phyloP scores from a whole-genome alignment of 2,888 invertebrate genomes.

The Lapara coniferarum region DNA sequence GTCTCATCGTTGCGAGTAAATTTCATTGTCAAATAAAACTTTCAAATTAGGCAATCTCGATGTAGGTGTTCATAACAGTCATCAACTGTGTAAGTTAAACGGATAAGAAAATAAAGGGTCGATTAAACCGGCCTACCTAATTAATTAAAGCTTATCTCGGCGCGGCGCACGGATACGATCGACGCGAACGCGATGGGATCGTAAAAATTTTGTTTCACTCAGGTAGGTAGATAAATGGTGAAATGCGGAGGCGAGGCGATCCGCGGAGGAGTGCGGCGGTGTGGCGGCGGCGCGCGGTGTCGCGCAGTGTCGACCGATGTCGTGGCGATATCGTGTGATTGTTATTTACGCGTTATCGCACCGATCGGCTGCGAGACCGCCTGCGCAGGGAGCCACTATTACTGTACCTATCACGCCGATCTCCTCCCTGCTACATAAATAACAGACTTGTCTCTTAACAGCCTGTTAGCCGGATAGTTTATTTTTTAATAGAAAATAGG shows the following conservation, averaged over 20 bases:
- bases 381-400: slow-evolving; percentile 48
- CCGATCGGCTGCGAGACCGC: slow-evolving; percentile 53
- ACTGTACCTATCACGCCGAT: slow-evolving; percentile 52
- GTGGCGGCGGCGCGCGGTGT: slow-evolving; percentile 36
- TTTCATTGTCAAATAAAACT: slow-evolving; percentile 42
- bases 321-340: slow-evolving; percentile 67
- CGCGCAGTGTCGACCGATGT: slow-evolving; percentile 46
- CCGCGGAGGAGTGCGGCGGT: slow-evolving; percentile 36
- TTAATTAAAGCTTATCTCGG: slow-evolving; percentile 68
- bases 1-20: background rate
- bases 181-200: slow-evolving; percentile 62
- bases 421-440: slow-evolving; percentile 57
- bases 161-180: slow-evolving; percentile 54
- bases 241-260: slow-evolving; percentile 37
- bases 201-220: slow-evolving; percentile 63
- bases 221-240: slow-evolving; percentile 54
- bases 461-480: slow-evolving; percentile 41
- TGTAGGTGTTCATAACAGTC: slow-evolving; percentile 67
- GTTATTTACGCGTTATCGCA: slow-evolving; percentile 71
- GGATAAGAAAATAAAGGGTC: slow-evolving; percentile 66
- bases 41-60: slow-evolving; percentile 60
- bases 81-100: slow-evolving; percentile 67
- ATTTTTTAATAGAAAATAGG: slow-evolving; percentile 30
- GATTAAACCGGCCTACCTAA: slow-evolving; percentile 65
- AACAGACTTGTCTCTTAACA: slow-evolving; percentile 46